Conservation (phyloP, 2,113 vertebrate genomes). For the Myanophis thanlyinensis region DNA sequence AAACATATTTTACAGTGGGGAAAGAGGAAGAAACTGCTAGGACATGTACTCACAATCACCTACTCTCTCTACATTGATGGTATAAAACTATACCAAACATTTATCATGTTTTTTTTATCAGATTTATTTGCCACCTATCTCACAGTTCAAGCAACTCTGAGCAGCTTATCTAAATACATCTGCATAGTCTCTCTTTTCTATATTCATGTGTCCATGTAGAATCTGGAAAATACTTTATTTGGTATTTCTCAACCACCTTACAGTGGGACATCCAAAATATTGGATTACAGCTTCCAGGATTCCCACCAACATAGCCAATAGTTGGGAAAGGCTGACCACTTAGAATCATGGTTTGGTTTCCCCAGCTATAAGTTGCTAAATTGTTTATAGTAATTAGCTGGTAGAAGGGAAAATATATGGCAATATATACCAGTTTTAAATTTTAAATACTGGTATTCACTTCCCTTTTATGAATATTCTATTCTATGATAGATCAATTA, state of each 20-base stretch:
- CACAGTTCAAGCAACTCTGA: too few species aligned
- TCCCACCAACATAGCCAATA: neutral
- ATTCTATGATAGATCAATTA: neutral
- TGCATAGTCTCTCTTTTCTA: neutral
- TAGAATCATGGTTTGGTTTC: constrained; percentile 22
- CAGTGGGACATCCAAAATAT: neutral
- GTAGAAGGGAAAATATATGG: neutral
- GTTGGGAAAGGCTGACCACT: neutral
- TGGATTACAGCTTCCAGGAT: neutral
- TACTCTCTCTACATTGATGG: neutral
- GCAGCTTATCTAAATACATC: constrained; percentile 11
- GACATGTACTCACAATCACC: neutral
- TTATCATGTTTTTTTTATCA: too few species aligned
- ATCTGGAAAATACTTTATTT: constrained; percentile 18
- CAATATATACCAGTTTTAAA: neutral
- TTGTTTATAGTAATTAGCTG: neutral
- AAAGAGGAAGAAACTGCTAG: neutral
- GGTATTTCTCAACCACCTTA: neutral
- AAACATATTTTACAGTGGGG: neutral
- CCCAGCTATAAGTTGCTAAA: neutral
- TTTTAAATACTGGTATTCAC: neutral
- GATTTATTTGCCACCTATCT: too few species aligned
- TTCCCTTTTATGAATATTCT: neutral
- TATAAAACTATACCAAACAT: neutral
- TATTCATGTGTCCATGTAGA: constrained; percentile 13